A percentile compares a stretch with the other conserved stretches of the same genome.
Conservation (phyloP, 2,113 vertebrate genomes). For the Brachionichthys hirsutus region DNA sequence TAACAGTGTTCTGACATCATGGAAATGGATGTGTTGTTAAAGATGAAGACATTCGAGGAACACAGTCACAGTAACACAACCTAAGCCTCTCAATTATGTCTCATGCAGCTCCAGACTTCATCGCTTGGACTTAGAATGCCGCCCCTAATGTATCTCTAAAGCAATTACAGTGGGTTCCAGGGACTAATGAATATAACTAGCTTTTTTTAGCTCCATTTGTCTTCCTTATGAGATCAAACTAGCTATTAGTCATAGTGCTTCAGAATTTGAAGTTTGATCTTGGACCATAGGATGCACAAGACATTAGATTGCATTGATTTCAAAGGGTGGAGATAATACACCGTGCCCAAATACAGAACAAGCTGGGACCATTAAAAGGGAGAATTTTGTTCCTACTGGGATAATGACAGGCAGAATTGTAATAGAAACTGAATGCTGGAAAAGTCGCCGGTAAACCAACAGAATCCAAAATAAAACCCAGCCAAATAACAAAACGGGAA, state of each 20-base stretch:
- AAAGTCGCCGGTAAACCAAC: neutral
- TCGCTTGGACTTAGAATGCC: conserved; percentile 56
- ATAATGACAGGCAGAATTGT: neutral
- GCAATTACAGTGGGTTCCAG: conserved; percentile 62
- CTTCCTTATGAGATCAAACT: conserved; percentile 50
- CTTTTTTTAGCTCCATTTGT: conserved; percentile 37
- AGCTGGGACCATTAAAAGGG: neutral
- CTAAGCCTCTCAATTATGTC: conserved; percentile 58
- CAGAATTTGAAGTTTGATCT: conserved; percentile 55
- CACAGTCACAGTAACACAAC: conserved; percentile 43
- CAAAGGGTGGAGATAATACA: conserved; percentile 34
- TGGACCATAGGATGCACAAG: conserved; percentile 26
- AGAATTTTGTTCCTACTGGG: conserved; percentile 21
- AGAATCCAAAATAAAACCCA: conserved; percentile 17
- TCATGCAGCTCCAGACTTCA: conserved; percentile 56
- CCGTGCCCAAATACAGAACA: conserved; percentile 1
- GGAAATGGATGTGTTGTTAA: conserved; percentile 36
- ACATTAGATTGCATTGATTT: conserved; percentile 33
- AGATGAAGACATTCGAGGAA: conserved; percentile 34
- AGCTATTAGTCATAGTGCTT: conserved; percentile 58
- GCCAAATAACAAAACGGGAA: too few relatives aligned
- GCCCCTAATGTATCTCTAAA: conserved; percentile 68
- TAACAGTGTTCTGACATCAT: conserved; percentile 44
- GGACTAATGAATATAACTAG: conserved; percentile 65
- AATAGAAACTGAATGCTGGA: too few relatives aligned